Evolutionary conservation across 2,113 vertebrate species (phyloP).

Genomic region (Euleptes europaea): DNA sequence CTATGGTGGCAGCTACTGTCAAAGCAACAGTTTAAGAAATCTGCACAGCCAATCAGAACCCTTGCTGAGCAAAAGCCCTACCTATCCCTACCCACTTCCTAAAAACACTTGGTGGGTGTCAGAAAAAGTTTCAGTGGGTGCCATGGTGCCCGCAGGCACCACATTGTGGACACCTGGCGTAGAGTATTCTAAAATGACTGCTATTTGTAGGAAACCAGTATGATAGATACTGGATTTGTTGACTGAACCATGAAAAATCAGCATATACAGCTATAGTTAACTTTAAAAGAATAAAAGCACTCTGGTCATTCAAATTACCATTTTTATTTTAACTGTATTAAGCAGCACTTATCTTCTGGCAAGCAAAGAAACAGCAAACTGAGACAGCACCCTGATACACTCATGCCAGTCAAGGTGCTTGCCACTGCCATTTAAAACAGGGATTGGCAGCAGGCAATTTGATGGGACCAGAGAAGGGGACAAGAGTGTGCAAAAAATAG

Average conservation of each 20-base stretch:
- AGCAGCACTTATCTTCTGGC: no score
- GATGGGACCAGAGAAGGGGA: neutral
- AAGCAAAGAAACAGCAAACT: neutral
- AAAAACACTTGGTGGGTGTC: no score
- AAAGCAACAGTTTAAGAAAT: no score
- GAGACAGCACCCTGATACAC: neutral
- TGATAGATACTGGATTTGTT: neutral
- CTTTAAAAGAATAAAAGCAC: neutral
- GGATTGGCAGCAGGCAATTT: neutral
- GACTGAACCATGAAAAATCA: neutral
- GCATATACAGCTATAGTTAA: neutral
- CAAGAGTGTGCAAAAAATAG: neutral
- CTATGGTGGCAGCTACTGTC: no score
- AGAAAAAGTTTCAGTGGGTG: no score
- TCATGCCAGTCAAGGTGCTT: neutral
- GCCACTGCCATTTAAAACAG: neutral
- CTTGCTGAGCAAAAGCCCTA: no score
- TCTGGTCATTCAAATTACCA: neutral
- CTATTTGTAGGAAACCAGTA: neutral
- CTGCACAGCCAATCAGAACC: no score
- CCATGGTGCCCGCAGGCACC: no score
- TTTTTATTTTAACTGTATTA: no score
- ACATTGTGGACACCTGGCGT: neutral
- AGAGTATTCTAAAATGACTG: neutral
- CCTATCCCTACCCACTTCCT: no score